A percentile compares a stretch with the other conserved stretches of the same genome.
These are phyloP conservation scores for Iselma pallidipennis DNA, from an alignment of 2,888 invertebrate species.

Conservation along the genomic window DNA sequence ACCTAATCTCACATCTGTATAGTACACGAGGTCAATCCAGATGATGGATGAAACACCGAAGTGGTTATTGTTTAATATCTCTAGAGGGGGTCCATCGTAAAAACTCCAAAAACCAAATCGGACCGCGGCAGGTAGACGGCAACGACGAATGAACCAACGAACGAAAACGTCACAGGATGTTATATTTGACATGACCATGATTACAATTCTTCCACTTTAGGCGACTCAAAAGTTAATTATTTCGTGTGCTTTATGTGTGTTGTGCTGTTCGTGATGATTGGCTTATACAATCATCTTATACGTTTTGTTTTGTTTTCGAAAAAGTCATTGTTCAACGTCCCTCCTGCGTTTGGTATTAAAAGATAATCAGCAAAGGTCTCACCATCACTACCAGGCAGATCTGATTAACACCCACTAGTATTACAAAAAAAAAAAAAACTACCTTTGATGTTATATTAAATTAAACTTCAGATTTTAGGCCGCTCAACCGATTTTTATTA, in stretches of 20 bases:
- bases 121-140: slow-evolving; percentile 42
- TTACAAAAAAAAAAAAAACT: background rate
- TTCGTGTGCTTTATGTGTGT: slow-evolving; percentile 35
- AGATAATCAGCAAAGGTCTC: background rate
- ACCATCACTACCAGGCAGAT: background rate
- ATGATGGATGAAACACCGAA: slow-evolving; percentile 56
- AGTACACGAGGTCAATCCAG: slow-evolving; percentile 38
- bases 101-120: slow-evolving; percentile 44
- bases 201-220: slow-evolving; percentile 42
- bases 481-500: too few relatives aligned
- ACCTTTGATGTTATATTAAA: too few relatives aligned
- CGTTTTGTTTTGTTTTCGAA: slow-evolving; percentile 24
- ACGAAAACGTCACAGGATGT: slow-evolving; percentile 43
- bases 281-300: slow-evolving; percentile 28
- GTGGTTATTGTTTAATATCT: slow-evolving; percentile 57
- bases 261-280: slow-evolving; percentile 31
- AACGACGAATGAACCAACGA: slow-evolving; percentile 15
- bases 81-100: slow-evolving; percentile 49
- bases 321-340: slow-evolving; percentile 26
- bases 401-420: background rate
- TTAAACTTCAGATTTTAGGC: too few relatives aligned
- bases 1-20: slow-evolving; percentile 51
- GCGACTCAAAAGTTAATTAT: slow-evolving; percentile 34
- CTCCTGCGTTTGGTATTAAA: slow-evolving; percentile 1
- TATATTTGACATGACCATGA: slow-evolving; percentile 46